Evolutionary conservation across 2,113 vertebrate species (phyloP).

Genomic region (Heterochromis multidens): DNA sequence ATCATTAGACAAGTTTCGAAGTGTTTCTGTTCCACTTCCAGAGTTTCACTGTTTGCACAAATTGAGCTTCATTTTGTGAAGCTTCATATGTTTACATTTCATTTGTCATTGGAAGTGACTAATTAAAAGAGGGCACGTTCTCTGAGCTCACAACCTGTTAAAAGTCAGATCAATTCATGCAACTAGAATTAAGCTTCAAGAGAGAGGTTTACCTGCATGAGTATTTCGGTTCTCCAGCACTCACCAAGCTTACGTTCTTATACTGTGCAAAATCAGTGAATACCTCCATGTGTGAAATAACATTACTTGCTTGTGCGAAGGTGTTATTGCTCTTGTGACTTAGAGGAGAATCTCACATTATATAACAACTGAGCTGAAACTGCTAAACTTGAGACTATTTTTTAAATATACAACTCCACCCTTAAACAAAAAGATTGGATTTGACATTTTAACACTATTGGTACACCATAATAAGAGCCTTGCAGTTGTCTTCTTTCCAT

Average conservation of each 20-base stretch:
- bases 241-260: not conserved
- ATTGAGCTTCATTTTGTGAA: too few relatives aligned
- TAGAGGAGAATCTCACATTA: not conserved
- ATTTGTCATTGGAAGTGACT: not conserved
- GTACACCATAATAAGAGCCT: not conserved
- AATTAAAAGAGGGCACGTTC: not conserved
- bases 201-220: not conserved
- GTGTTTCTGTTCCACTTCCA: too few relatives aligned
- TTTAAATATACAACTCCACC: not conserved
- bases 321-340: not conserved
- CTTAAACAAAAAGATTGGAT: not conserved
- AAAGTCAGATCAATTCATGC: not conserved
- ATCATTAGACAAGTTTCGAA: not conserved
- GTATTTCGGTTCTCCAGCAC: not conserved
- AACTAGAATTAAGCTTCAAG: not conserved
- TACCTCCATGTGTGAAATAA: not conserved
- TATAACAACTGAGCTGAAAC: too few relatives aligned
- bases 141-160: too few relatives aligned
- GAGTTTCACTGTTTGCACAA: too few relatives aligned
- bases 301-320: not conserved
- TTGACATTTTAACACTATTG: not conserved
- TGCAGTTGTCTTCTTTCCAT: not conserved
- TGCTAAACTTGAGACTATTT: not conserved
- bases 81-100: rapidly evolving
- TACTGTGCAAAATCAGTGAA: not conserved